Percentiles rank a stretch among this genome's conserved stretches.
These are phyloP conservation scores for Vesta saturnalis DNA, from an alignment of 2,888 invertebrate species.

Conservation along the genomic window DNA sequence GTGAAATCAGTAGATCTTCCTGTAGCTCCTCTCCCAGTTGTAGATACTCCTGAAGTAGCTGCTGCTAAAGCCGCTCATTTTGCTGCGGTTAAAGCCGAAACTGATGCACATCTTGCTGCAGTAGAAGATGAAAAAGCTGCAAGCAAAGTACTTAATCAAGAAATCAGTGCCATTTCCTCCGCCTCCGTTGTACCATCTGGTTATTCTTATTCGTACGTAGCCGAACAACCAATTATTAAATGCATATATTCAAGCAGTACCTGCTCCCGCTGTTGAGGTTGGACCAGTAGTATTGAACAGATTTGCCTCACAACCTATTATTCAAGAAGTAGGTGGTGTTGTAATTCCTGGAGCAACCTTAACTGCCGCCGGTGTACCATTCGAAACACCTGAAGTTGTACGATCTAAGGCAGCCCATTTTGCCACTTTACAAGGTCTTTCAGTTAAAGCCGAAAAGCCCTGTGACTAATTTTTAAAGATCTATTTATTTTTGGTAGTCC, in stretches of 20 bases:
- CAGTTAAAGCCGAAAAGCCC: not conserved
- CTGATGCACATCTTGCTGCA: too few relatives aligned
- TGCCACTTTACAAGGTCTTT: conserved; percentile 10
- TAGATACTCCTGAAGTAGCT: conserved; percentile 64
- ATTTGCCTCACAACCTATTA: too few relatives aligned
- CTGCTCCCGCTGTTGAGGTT: conserved; percentile 3
- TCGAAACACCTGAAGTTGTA: conserved; percentile 59
- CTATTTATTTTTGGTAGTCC: not conserved
- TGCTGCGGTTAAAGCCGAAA: conserved; percentile 57
- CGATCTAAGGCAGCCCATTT: conserved; percentile 55
- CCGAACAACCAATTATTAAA: not conserved
- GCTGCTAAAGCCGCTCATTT: conserved; percentile 61
- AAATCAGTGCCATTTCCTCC: conserved; percentile 14
- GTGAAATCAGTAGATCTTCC: conserved; percentile 72
- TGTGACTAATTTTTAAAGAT: not conserved
- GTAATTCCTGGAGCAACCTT: conserved; percentile 1
- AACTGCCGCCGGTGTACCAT: conserved; percentile 47
- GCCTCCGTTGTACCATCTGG: not conserved
- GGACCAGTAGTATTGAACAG: not conserved
- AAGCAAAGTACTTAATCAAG: conserved; percentile 16
- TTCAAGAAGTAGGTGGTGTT: not conserved
- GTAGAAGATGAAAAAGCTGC: conserved; percentile 31
- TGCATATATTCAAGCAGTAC: conserved; percentile 8
- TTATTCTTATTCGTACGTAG: conserved; percentile 13
- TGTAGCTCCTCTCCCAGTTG: conserved; percentile 54